A percentile compares a stretch with the other conserved stretches of the same genome.
phyloP scores from a whole-genome alignment of 1,140 invertebrate genomes.

The Drosophila arawakana region DNA sequence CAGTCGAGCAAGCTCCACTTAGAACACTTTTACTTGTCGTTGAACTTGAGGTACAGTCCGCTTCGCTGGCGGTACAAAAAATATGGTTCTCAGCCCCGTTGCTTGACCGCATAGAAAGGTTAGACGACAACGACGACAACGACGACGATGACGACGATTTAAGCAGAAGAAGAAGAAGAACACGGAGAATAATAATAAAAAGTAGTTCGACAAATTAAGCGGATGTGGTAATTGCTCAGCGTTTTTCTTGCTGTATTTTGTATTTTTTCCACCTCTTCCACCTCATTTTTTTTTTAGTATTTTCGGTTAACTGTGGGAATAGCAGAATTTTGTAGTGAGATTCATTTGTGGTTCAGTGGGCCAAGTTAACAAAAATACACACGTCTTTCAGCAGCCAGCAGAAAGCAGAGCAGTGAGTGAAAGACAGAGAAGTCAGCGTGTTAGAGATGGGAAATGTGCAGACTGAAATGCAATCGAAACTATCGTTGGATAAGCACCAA shows the following conservation, averaged over 20 bases:
- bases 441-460: background rate
- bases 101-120: constrained; percentile 21
- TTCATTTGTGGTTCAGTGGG: constrained; percentile 1
- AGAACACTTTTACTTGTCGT: background rate
- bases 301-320: constrained; percentile 7
- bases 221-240: constrained; percentile 72
- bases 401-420: background rate
- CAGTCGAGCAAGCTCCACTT: background rate
- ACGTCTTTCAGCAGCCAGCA: background rate
- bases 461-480: background rate
- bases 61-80: constrained; percentile 4
- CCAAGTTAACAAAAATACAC: background rate
- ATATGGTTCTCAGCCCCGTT: background rate
- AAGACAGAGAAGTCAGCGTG: background rate
- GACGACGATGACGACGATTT: constrained; percentile 22
- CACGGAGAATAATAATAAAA: constrained; percentile 22
- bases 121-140: constrained; percentile 20
- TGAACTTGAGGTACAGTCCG: constrained; percentile 21
- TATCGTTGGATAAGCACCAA: constrained; percentile 14
- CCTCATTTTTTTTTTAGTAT: constrained; percentile 7
- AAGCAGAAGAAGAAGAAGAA: constrained; percentile 2
- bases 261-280: background rate
- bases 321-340: constrained; percentile 8
- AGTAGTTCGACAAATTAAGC: constrained; percentile 68
- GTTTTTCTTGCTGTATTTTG: constrained; percentile 24